Conservation (phyloP, 2,797 vertebrate species). For the Acanthis flammea region DNA sequence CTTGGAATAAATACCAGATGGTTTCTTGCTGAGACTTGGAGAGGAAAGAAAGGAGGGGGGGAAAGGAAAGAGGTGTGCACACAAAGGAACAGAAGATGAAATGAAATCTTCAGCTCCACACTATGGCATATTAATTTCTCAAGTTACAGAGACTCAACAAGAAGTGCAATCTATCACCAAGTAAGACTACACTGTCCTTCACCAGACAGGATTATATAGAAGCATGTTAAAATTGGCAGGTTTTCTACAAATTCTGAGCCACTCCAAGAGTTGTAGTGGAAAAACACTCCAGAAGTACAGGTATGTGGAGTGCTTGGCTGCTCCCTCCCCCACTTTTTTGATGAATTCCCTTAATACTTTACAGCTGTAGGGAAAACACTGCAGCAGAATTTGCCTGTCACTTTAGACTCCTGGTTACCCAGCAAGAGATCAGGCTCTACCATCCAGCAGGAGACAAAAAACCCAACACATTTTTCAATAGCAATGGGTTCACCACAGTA, state of each 20-base stretch:
- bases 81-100: background rate
- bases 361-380: background rate
- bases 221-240: background rate
- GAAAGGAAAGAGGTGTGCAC: background rate
- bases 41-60: background rate
- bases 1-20: background rate
- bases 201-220: background rate
- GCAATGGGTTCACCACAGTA: background rate
- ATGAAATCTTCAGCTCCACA: background rate
- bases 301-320: background rate
- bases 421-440: background rate
- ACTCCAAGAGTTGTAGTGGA: background rate
- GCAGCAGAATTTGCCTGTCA: background rate
- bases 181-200: background rate
- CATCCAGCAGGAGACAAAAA: background rate
- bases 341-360: background rate
- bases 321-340: background rate
- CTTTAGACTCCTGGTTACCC: background rate
- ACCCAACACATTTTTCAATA: background rate
- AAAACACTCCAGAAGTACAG: constrained; percentile 1
- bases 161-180: background rate
- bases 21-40: background rate
- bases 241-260: background rate
- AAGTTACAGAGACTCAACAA: background rate
- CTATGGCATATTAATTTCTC: background rate